Percentiles rank a stretch among this genome's conserved stretches.
These are phyloP conservation scores for Erebia palarica DNA, from an alignment of 2,888 invertebrate genomes.

Conservation along the genomic window DNA sequence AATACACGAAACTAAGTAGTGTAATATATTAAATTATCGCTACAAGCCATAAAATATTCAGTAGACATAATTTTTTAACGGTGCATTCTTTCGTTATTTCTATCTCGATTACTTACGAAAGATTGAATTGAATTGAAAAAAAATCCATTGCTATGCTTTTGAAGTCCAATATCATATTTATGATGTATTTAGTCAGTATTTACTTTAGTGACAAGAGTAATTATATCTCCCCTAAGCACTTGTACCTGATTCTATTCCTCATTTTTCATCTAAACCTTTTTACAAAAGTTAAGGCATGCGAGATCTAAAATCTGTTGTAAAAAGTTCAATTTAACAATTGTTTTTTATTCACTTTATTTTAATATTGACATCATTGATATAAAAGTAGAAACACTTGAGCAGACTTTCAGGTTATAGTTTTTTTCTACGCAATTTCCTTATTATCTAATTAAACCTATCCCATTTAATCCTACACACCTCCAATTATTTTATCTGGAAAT, in stretches of 20 bases:
- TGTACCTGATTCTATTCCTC: conserved; percentile 18
- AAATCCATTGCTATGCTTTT: no score
- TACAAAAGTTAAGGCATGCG: background rate
- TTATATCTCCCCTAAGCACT: background rate
- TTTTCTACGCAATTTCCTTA: background rate
- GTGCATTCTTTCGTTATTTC: no score
- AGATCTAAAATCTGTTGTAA: background rate
- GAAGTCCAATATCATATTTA: no score
- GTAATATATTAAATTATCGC: no score
- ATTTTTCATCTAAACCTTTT: conserved; percentile 9
- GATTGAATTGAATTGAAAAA: no score
- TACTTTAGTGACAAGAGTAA: background rate
- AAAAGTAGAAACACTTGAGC: no score
- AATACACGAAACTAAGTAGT: no score
- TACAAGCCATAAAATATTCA: no score
- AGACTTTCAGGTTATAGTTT: background rate
- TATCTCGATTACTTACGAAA: no score
- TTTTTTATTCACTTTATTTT: background rate
- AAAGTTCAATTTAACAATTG: background rate
- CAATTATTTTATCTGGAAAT: background rate
- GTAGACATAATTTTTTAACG: no score
- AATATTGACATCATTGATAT: background rate
- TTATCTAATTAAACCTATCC: background rate
- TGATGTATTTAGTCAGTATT: background rate
- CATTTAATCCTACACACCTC: background rate